These are phyloP conservation scores for Ephestia elutella DNA, from an alignment of 1,140 invertebrate species.

Conservation along the genomic window DNA sequence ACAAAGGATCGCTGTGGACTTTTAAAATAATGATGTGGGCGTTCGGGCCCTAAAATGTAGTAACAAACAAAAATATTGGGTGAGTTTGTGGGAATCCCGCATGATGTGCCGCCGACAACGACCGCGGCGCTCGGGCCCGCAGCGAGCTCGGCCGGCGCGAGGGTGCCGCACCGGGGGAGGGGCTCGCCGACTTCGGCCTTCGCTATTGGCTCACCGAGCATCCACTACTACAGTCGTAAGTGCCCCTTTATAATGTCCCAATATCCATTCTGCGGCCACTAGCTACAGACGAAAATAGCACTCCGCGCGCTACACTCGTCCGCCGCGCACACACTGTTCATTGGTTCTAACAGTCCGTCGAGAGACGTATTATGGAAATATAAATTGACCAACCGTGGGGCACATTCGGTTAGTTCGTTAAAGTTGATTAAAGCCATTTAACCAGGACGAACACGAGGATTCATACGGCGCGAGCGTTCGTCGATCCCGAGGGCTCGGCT, in stretches of 20 bases:
- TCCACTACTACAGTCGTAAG: constrained; percentile 35
- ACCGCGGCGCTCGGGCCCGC: constrained; percentile 25
- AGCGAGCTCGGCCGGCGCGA: constrained; percentile 16
- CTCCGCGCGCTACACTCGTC: constrained; percentile 19
- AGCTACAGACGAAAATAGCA: constrained; percentile 48
- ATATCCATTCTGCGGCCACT: constrained; percentile 38
- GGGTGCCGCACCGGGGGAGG: constrained; percentile 27
- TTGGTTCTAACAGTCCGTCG: constrained; percentile 45
- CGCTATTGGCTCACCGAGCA: constrained; percentile 4
- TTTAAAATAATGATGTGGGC: constrained; percentile 70
- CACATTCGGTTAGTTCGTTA: constrained; percentile 75
- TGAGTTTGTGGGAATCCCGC: constrained; percentile 68
- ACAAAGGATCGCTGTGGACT: constrained; percentile 56
- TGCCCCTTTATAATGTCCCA: constrained; percentile 38
- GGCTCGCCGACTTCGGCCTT: not conserved
- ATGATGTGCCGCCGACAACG: constrained; percentile 40
- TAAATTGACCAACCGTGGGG: constrained; percentile 75
- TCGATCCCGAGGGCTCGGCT: constrained; percentile 58
- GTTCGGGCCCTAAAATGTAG: constrained; percentile 51
- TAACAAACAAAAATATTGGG: constrained; percentile 56
- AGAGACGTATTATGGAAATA: constrained; percentile 71
- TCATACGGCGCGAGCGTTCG: constrained; percentile 64
- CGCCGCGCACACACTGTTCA: constrained; percentile 40
- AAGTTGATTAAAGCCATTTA: constrained; percentile 76
- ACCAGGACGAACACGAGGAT: constrained; percentile 64